A percentile compares a stretch with the other conserved stretches of the same genome.
Conservation (phyloP, 2,797 vertebrate genomes). For the Hydrocynus forskahlii region DNA sequence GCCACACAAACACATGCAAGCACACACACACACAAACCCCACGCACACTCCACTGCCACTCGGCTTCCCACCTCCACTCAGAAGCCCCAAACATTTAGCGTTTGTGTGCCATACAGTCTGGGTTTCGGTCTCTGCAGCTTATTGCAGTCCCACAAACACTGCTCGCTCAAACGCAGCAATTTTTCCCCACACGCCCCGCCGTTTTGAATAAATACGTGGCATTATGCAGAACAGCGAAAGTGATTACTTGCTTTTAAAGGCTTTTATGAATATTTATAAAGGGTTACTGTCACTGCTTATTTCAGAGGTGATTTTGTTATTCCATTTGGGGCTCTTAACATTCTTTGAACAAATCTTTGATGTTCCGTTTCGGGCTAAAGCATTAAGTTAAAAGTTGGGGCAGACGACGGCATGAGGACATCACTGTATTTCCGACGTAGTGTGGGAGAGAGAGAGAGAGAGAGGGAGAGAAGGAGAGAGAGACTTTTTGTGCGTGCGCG, state of each 20-base stretch:
- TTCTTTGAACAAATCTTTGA: conserved; percentile 55
- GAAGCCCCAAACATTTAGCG: conserved; percentile 42
- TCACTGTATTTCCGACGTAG: not conserved
- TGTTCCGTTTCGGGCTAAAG: conserved; percentile 42
- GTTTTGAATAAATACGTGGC: conserved; percentile 74
- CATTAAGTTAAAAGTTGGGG: conserved; percentile 18
- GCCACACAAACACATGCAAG: conserved; percentile 23
- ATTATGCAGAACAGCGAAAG: conserved; percentile 76
- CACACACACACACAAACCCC: conserved; percentile 18
- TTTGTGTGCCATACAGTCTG: conserved; percentile 38
- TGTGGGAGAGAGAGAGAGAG: not conserved
- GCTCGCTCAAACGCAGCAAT: conserved; percentile 62
- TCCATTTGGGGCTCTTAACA: conserved; percentile 60
- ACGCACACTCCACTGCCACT: conserved; percentile 38
- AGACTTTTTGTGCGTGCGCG: not conserved
- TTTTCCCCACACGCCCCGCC: conserved; percentile 66
- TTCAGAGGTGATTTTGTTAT: conserved; percentile 64
- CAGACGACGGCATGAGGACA: conserved; percentile 26
- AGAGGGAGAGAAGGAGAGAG: not conserved
- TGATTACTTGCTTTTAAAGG: conserved; percentile 76
- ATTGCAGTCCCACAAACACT: conserved; percentile 61
- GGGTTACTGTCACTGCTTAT: conserved; percentile 63
- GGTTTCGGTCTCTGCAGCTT: conserved; percentile 55
- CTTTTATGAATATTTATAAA: conserved; percentile 77
- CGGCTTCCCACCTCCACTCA: conserved; percentile 40